Conservation (phyloP, 1,140 invertebrate species). For the Papilio polytes region DNA sequence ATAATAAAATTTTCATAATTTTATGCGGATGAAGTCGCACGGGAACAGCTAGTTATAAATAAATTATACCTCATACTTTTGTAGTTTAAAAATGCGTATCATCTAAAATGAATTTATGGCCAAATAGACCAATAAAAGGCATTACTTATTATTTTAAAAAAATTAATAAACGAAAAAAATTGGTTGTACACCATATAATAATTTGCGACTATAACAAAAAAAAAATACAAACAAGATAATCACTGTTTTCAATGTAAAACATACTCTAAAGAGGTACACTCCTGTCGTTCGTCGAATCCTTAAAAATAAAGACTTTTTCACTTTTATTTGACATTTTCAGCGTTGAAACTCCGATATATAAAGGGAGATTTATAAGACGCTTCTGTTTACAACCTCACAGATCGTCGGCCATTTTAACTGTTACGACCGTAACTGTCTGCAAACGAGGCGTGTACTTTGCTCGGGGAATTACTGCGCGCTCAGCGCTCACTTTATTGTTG, state of each 20-base stretch:
- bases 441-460: not conserved
- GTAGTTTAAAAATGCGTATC: not conserved
- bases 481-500: conserved; percentile 12
- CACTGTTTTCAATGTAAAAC: not conserved
- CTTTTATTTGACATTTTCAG: conserved; percentile 9
- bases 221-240: not conserved
- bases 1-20: too few species aligned
- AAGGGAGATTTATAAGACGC: conserved; percentile 19
- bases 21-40: too few species aligned
- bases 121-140: not conserved
- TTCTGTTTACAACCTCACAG: conserved; percentile 25
- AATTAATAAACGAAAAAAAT: too few species aligned
- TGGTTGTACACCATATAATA: too few species aligned
- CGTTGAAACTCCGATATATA: not conserved
- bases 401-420: not conserved
- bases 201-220: not conserved
- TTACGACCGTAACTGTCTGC: conserved; percentile 7
- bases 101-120: not conserved
- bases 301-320: not conserved
- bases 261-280: not conserved
- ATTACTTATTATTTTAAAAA: not conserved
- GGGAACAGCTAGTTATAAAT: too few species aligned
- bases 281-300: conserved; percentile 6
- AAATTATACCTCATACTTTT: not conserved
- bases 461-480: conserved; percentile 28